These are phyloP conservation scores for Strigops habroptila DNA, from an alignment of 2,113 vertebrate genomes.

Conservation along the genomic window DNA sequence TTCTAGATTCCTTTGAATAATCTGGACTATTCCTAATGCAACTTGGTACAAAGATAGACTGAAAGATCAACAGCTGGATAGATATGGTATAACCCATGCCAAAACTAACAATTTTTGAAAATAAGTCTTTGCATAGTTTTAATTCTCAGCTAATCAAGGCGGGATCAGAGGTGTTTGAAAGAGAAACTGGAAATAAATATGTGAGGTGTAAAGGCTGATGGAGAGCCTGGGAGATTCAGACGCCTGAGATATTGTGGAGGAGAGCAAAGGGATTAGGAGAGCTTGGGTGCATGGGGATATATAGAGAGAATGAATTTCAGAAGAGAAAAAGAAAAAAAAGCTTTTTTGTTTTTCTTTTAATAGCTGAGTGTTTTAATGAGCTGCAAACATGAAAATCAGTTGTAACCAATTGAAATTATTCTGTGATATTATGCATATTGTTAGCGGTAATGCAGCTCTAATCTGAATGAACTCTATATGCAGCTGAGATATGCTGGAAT, in stretches of 20 bases:
- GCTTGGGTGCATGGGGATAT: not conserved
- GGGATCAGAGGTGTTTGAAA: not conserved
- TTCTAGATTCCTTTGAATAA: not conserved
- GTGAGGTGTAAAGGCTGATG: not conserved
- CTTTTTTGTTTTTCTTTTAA: not conserved
- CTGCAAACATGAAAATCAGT: not conserved
- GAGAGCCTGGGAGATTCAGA: not conserved
- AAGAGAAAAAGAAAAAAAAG: not conserved
- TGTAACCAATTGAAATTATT: not conserved
- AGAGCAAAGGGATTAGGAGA: not conserved
- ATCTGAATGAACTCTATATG: not conserved
- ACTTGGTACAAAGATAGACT: not conserved
- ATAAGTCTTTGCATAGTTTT: not conserved
- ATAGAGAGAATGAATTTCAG: not conserved
- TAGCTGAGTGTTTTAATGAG: not conserved
- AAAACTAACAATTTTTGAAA: not conserved
- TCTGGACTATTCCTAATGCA: not conserved
- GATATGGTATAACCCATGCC: not conserved
- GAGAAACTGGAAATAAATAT: not conserved
- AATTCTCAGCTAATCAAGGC: not conserved
- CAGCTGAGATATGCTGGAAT: not conserved
- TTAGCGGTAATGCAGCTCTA: not conserved
- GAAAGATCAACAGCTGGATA: not conserved
- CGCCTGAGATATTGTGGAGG: fast-evolving
- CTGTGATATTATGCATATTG: not conserved